Evolutionary conservation across 2,888 invertebrate species (phyloP).

Genomic region (Lampropteryx suffumata): DNA sequence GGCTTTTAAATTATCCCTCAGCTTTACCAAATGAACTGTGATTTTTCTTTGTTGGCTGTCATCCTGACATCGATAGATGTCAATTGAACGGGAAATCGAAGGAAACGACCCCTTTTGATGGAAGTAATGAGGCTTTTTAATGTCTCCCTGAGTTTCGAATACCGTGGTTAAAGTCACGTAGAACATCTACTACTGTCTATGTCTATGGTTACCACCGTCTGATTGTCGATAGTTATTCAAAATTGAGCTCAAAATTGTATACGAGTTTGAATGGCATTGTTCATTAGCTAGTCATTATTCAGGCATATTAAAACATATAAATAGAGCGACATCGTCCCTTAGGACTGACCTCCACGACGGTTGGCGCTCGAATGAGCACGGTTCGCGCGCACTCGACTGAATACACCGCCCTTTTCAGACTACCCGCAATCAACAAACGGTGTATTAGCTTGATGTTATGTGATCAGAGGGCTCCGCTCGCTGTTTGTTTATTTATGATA

Average conservation of each 20-base stretch:
- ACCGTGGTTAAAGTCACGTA: too few relatives aligned
- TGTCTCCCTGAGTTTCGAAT: conserved; percentile 27
- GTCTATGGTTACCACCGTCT: too few relatives aligned
- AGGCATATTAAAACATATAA: conserved; percentile 29
- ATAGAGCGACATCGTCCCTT: conserved; percentile 28
- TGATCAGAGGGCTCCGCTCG: conserved; percentile 1
- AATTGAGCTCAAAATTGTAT: too few relatives aligned
- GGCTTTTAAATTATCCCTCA: conserved; percentile 46
- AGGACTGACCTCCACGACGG: conserved; percentile 40
- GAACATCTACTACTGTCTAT: too few relatives aligned
- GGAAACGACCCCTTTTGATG: conserved; percentile 56
- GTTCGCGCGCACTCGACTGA: conserved; percentile 40
- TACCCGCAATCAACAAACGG: conserved; percentile 45
- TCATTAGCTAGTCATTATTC: conserved; percentile 13
- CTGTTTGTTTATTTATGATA: too few relatives aligned
- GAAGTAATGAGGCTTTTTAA: conserved; percentile 51
- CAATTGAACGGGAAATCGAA: conserved; percentile 60
- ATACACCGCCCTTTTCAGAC: conserved; percentile 47
- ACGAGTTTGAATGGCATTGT: conserved; percentile 10
- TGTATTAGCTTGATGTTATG: conserved; percentile 14
- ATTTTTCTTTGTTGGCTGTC: conserved; percentile 59
- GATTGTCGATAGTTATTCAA: too few relatives aligned
- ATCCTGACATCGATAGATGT: conserved; percentile 62
- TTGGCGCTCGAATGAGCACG: conserved; percentile 49
- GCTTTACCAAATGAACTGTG: conserved; percentile 49